Percentiles rank a stretch among this genome's conserved stretches.
phyloP scores from a whole-genome alignment of 1,140 invertebrate genomes.

The Drosophila takahashii region DNA sequence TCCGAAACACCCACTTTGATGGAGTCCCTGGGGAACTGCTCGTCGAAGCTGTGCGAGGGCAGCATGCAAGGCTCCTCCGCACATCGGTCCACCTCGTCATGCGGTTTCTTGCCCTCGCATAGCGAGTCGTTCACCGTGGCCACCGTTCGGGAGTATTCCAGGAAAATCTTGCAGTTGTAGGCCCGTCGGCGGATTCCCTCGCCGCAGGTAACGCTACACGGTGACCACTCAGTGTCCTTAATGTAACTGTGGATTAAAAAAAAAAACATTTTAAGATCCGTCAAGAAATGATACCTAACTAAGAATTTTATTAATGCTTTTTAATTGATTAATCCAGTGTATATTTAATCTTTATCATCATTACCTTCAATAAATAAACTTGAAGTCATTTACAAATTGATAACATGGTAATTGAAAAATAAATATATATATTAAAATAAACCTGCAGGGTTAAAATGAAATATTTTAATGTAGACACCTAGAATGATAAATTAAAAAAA shows the following conservation, averaged over 20 bases:
- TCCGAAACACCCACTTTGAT: conserved; percentile 86
- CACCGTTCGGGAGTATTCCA: conserved; percentile 94
- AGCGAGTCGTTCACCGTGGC: conserved; percentile 94
- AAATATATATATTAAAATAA: no score
- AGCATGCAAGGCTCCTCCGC: conserved; percentile 90
- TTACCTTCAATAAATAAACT: no score
- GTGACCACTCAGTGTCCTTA: conserved; percentile 91
- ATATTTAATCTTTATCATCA: no score
- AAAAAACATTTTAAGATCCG: background rate
- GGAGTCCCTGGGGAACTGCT: conserved; percentile 86
- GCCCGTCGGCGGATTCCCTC: conserved; percentile 92
- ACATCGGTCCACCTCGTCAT: conserved; percentile 92
- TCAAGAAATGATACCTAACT: no score
- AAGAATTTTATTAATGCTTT: no score
- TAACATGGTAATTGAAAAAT: no score
- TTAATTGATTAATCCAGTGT: no score
- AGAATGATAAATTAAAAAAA: no score
- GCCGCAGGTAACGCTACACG: conserved; percentile 95
- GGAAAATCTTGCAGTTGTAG: conserved; percentile 96
- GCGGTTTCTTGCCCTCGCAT: conserved; percentile 93
- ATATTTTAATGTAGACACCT: no score
- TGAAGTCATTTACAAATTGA: no score
- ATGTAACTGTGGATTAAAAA: conserved; percentile 85
- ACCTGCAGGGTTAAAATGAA: no score
- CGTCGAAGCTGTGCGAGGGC: conserved; percentile 87